These are phyloP conservation scores for Sorex araneus DNA, from an alignment of 2,113 vertebrate species.

Conservation along the genomic window DNA sequence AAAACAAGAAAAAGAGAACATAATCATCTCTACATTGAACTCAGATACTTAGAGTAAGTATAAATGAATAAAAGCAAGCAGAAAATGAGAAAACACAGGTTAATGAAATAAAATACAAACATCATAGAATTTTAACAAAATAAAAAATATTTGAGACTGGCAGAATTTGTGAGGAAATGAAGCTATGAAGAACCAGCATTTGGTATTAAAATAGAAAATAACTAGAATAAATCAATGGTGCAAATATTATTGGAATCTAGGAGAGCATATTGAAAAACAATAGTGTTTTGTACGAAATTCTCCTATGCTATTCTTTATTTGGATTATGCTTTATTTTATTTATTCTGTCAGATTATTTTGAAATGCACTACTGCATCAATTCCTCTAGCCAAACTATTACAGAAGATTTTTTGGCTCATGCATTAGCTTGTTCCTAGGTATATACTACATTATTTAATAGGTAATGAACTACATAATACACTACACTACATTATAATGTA, in stretches of 20 bases:
- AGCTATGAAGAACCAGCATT: not conserved
- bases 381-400: not conserved
- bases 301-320: not conserved
- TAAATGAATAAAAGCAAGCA: too few relatives aligned
- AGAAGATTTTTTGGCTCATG: not conserved
- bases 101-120: slow-evolving; percentile 33
- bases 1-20: slow-evolving; percentile 39
- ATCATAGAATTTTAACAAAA: not conserved
- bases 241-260: not conserved
- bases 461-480: too few relatives aligned
- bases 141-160: slow-evolving; percentile 14
- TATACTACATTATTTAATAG: too few relatives aligned
- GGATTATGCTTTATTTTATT: not conserved
- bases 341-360: slow-evolving; percentile 36
- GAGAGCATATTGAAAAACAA: slow-evolving; percentile 39
- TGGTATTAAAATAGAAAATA: not conserved
- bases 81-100: not conserved
- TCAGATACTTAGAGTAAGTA: not conserved
- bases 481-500: not conserved
- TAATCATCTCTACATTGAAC: not conserved
- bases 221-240: slow-evolving; percentile 27
- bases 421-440: too few relatives aligned
- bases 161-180: slow-evolving; percentile 5
- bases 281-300: not conserved
- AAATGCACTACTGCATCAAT: not conserved